Evolutionary conservation across 1,140 invertebrate species (phyloP), one percentile per base, ranked within the genome.

Genomic region (Thrips palmi): DNA sequence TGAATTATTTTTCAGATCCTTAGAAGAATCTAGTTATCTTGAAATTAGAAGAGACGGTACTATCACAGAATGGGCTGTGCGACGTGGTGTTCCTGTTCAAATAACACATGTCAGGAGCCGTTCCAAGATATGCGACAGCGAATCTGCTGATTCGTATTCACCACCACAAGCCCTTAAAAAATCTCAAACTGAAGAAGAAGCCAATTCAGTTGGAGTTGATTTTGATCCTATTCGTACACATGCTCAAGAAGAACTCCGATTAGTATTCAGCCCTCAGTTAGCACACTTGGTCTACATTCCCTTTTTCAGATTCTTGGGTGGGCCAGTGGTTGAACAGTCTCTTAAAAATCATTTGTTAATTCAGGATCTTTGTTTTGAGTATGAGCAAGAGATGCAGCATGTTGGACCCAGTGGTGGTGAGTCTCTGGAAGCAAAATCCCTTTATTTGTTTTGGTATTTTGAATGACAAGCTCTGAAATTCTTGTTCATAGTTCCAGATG

Each of bases 271-370:
- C 4, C 63, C 74, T 4, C 75, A 85, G 50, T 57, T 93, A 39
- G 87, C 89, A 4, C 76, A 87, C 49, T 68, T 72, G 27, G 65
- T 82, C 1, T 93, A 89, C 52, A 62, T 82, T 27, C 68, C 75
- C 1, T 85, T 93, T 49, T 33, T 42, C 4, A 71, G 73, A 42
- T 69, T 83, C 43, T 64, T 88, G 32, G 83, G 83, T 14, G 65
- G 69, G 17, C 65, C 67, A 37, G 62, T 70, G 1, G 70, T 84
- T 64, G 70, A 78, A 45, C 63, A 72, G 11, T 68, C 71, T 8
- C 52, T 87, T 7, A 74, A 75, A 49, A 87, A 88, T 58, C 68
- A 76, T 51, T 71, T 77, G 32, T 67, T 82, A 1, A 71, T 94
- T 21, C 59, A 77, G 25, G 63, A 71, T 27, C 59, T 94, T 0